These are phyloP conservation scores for Drosophila mauritiana DNA, from an alignment of 1,140 invertebrate genomes.

Conservation along the genomic window DNA sequence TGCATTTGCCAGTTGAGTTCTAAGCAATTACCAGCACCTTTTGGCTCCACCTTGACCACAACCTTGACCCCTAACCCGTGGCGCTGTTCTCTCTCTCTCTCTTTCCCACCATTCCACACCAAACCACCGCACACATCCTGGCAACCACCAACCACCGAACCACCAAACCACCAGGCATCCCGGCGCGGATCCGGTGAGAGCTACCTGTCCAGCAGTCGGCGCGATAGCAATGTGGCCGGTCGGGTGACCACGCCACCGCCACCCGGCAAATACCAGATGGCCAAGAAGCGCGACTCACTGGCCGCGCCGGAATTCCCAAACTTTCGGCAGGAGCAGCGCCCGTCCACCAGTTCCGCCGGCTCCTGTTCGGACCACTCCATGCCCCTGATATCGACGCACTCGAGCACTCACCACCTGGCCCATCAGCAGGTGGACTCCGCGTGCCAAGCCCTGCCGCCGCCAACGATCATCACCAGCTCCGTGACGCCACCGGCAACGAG, in stretches of 20 bases:
- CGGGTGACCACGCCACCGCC: slow-evolving; percentile 86
- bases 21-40: background rate
- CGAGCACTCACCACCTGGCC: slow-evolving; percentile 77
- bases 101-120: slow-evolving; percentile 2
- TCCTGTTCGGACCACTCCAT: slow-evolving; percentile 86
- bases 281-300: slow-evolving; percentile 88
- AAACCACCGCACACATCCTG: slow-evolving; percentile 1
- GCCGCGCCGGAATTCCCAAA: slow-evolving; percentile 85
- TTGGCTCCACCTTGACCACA: background rate
- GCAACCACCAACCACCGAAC: background rate
- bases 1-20: background rate
- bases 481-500: slow-evolving; percentile 92
- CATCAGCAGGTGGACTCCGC: slow-evolving; percentile 86
- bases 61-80: slow-evolving; percentile 38
- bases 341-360: slow-evolving; percentile 91
- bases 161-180: slow-evolving; percentile 67
- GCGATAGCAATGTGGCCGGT: slow-evolving; percentile 87
- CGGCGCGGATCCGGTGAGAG: slow-evolving; percentile 88
- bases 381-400: slow-evolving; percentile 68
- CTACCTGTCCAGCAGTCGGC: slow-evolving; percentile 86
- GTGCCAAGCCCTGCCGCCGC: slow-evolving; percentile 89
- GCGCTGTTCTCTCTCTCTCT: slow-evolving; percentile 34
- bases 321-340: slow-evolving; percentile 88
- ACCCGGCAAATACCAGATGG: slow-evolving; percentile 87
- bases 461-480: slow-evolving; percentile 92